Conservation (phyloP, 2,888 invertebrate species). For the Lasiommata megera region DNA sequence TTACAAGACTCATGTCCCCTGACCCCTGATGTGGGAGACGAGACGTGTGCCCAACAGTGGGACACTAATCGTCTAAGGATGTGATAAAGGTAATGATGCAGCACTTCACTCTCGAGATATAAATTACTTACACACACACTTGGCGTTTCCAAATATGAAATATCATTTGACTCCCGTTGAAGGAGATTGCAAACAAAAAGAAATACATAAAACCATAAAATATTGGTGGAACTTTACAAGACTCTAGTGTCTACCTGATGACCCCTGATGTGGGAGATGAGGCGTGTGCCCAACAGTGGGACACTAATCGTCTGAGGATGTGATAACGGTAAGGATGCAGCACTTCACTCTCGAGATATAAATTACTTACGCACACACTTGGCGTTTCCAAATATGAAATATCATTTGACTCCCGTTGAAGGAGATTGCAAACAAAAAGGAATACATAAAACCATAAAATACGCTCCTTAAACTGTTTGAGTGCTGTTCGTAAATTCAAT, state of each 20-base stretch:
- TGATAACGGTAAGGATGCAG: no score
- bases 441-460: constrained; percentile 55
- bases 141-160: constrained; percentile 27
- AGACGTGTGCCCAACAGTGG: no score
- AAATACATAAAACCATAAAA: constrained; percentile 55
- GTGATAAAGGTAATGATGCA: no score
- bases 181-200: constrained; percentile 47
- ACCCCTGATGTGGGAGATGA: no score
- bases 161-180: constrained; percentile 36
- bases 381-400: constrained; percentile 28
- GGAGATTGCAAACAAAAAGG: constrained; percentile 48
- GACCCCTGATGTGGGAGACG: no score
- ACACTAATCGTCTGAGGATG: no score
- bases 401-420: constrained; percentile 37
- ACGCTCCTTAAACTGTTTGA: constrained; percentile 54
- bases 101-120: background rate
- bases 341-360: background rate
- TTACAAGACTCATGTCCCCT: no score
- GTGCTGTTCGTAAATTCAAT: constrained; percentile 69
- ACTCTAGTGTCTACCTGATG: no score
- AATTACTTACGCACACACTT: background rate
- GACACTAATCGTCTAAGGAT: no score
- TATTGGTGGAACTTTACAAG: no score
- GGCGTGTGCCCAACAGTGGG: no score
- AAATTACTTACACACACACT: background rate